These are phyloP conservation scores for Tetragnatha montana DNA, from an alignment of 2,888 invertebrate genomes.

Conservation along the genomic window DNA sequence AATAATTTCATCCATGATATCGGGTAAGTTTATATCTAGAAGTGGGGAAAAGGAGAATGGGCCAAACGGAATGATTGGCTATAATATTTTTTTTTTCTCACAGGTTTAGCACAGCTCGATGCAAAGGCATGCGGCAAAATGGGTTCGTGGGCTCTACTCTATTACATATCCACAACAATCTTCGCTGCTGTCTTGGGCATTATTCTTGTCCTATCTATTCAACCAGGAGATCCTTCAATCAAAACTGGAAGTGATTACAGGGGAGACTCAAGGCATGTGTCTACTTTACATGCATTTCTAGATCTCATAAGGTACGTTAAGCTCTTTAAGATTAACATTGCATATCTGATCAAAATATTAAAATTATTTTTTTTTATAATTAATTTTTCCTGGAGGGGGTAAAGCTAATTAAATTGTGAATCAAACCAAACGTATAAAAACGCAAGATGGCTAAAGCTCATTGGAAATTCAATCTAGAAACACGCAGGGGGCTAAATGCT, in stretches of 20 bases:
- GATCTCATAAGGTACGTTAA: slow-evolving; percentile 79
- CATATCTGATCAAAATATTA: neutral
- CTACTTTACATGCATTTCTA: slow-evolving; percentile 80
- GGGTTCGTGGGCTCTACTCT: slow-evolving; percentile 81
- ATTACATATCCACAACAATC: slow-evolving; percentile 82
- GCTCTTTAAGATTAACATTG: neutral
- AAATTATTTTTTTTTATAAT: neutral
- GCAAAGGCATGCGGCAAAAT: slow-evolving; percentile 82
- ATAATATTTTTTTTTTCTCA: slow-evolving; percentile 10
- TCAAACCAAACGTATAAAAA: too few relatives aligned
- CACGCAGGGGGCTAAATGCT: too few relatives aligned
- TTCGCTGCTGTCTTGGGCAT: slow-evolving; percentile 82
- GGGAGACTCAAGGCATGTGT: slow-evolving; percentile 74
- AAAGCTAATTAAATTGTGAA: neutral
- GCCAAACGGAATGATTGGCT: neutral
- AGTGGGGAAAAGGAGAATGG: neutral
- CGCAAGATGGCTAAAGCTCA: too few relatives aligned
- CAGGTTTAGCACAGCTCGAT: slow-evolving; percentile 81
- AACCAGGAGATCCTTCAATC: slow-evolving; percentile 80
- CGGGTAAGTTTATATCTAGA: slow-evolving; percentile 77
- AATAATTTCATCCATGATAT: slow-evolving; percentile 81
- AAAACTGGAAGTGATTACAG: slow-evolving; percentile 71
- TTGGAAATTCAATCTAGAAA: too few relatives aligned
- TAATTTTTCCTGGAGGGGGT: too few relatives aligned
- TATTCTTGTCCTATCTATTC: slow-evolving; percentile 80